Conservation (phyloP, 2,888 invertebrate genomes). For the Ferdinandea cuprea region DNA sequence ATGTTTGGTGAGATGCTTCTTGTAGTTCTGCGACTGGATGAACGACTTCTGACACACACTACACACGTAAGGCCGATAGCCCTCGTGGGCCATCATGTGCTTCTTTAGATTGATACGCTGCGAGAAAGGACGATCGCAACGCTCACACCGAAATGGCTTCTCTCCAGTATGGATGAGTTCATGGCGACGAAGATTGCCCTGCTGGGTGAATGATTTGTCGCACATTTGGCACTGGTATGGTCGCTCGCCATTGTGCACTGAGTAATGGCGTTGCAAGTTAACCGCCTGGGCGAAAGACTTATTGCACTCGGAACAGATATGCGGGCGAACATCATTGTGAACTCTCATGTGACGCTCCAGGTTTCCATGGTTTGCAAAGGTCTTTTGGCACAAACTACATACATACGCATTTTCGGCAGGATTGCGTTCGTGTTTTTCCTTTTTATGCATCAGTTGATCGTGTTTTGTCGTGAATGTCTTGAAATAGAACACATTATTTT, state of each 20-base stretch:
- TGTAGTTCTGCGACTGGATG: slow-evolving; percentile 81
- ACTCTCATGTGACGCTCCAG: slow-evolving; percentile 82
- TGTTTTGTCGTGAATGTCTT: slow-evolving; percentile 82
- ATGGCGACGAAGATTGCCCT: slow-evolving; percentile 82
- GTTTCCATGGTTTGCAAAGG: slow-evolving; percentile 82
- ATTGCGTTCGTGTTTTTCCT: slow-evolving; percentile 80
- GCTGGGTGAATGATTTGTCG: slow-evolving; percentile 82
- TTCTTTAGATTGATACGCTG: slow-evolving; percentile 83
- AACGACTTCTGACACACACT: slow-evolving; percentile 81
- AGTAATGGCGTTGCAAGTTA: slow-evolving; percentile 81
- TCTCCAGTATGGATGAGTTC: slow-evolving; percentile 82
- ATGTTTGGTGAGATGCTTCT: slow-evolving; percentile 79
- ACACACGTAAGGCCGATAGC: slow-evolving; percentile 81
- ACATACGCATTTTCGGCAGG: slow-evolving; percentile 81
- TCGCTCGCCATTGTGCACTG: slow-evolving; percentile 82
- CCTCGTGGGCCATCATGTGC: slow-evolving; percentile 82
- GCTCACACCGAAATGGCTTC: slow-evolving; percentile 82
- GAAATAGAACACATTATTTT: slow-evolving; percentile 7
- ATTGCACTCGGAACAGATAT: slow-evolving; percentile 80
- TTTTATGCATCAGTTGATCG: slow-evolving; percentile 81
- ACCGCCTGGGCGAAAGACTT: slow-evolving; percentile 82
- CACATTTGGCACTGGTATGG: slow-evolving; percentile 81
- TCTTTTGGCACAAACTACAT: slow-evolving; percentile 81
- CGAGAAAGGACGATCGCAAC: slow-evolving; percentile 82
- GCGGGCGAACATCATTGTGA: slow-evolving; percentile 82